Percentiles rank a stretch among this genome's conserved stretches.
Conservation (phyloP, 1,140 invertebrate genomes). For the Pachypeltis micranthus region DNA sequence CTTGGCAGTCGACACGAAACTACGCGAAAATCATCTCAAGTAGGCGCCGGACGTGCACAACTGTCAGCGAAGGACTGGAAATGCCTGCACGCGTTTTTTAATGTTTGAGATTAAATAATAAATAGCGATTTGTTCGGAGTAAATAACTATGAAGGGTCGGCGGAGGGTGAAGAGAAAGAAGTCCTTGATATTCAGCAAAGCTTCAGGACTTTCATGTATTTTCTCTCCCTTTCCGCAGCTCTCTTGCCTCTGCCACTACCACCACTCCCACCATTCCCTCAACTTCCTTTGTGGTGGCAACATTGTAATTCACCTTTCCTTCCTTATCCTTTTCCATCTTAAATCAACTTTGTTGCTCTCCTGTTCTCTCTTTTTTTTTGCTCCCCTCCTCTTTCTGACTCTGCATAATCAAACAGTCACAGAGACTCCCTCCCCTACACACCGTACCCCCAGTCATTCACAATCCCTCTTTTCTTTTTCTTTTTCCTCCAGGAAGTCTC, state of each 20-base stretch:
- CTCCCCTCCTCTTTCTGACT: background rate
- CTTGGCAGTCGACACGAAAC: too few relatives aligned
- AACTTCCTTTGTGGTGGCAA: background rate
- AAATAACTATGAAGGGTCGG: background rate
- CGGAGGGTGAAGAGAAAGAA: background rate
- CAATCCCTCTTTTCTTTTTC: background rate
- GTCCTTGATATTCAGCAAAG: slow-evolving; percentile 1
- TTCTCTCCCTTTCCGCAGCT: background rate
- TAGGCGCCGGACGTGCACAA: too few relatives aligned
- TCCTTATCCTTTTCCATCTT: background rate
- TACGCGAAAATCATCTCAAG: too few relatives aligned
- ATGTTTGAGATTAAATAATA: too few relatives aligned
- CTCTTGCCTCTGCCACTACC: background rate
- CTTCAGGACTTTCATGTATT: slow-evolving; percentile 3
- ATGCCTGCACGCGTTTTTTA: too few relatives aligned
- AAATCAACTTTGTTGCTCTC: background rate
- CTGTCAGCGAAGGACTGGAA: too few relatives aligned
- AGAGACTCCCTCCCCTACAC: background rate
- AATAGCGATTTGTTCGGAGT: too few relatives aligned
- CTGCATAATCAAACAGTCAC: background rate
- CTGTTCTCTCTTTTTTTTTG: background rate
- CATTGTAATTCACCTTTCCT: background rate
- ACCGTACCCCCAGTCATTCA: background rate
- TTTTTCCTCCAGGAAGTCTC: background rate
- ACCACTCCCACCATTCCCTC: too few relatives aligned